Base-by-base conservation (phyloP, 2,888 invertebrate genomes). In the Linnaemya vulpina region DNA sequence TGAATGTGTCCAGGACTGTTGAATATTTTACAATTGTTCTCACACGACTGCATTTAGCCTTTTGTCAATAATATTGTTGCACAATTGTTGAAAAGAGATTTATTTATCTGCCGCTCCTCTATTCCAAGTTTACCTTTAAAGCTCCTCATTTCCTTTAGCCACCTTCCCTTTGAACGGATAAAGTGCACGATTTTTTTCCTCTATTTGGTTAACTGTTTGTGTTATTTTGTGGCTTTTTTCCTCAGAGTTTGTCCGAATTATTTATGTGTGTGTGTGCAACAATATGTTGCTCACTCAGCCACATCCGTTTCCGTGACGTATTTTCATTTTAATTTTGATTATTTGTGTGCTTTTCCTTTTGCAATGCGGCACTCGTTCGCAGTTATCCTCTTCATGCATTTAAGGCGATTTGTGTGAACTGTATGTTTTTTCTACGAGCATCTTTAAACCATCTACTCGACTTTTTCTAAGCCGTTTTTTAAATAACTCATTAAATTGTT, bases 291-390 rank as follows among this genome's bases (percentile, higher is more conserved):
- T 82, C 82, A 82, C 84, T 76, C 82, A 84, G 83, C 86, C 86
- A 86, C 86, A 86, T 84, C 86, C 86, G 86, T 79, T 80, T 86
- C 86, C 86, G 86, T 86, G 84, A 82, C 82, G 83, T 86, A 78
- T 85, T 85, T 85, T 63, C 75, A 82, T 85, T 85, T 85, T 85
- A 85, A 85, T 85, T 85, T 85, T 82, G 85, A 82, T 85, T 82
- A 85, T 85, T 85, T 84, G 60, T 70, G 15, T 46, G 20, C 62
- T 73, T 49, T 46, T 22, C 35, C 17, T 49, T 46, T 81, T 49
- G 10, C 67, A 22, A 13, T 67, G 51, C 38, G 46, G 40, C 43
- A 40, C 38, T 78, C 62, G 43, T 75, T 63, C 38, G 30, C 77
- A 60, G 40, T 63, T 46, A 22, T 71, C 15, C 65, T 60, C 17